phyloP scores from a whole-genome alignment of 2,888 invertebrate species.

The Leptogaster cylindrica region DNA sequence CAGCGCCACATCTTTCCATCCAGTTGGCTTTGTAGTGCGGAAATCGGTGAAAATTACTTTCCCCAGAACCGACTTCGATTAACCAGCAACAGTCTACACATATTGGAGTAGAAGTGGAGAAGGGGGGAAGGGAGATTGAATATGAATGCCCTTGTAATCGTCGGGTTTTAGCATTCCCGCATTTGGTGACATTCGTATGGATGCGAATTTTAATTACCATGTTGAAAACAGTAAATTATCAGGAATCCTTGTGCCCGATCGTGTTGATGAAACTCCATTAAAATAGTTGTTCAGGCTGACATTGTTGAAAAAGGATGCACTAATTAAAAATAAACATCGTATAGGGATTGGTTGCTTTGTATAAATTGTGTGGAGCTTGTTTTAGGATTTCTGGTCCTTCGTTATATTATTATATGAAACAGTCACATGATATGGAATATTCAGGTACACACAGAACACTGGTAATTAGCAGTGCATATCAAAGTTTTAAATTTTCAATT shows the following conservation, averaged over 20 bases:
- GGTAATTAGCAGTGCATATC: too few species aligned
- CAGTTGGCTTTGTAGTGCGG: background rate
- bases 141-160: background rate
- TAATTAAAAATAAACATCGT: constrained; percentile 24
- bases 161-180: background rate
- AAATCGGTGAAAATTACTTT: constrained; percentile 2
- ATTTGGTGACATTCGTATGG: background rate
- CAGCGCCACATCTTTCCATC: background rate
- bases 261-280: constrained; percentile 5
- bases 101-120: background rate
- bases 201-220: constrained; percentile 25
- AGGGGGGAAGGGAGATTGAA: background rate
- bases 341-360: too few species aligned
- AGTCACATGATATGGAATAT: too few species aligned
- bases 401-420: too few species aligned
- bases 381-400: too few species aligned
- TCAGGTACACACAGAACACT: too few species aligned
- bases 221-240: constrained; percentile 22
- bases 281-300: constrained; percentile 9
- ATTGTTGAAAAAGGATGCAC: background rate
- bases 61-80: background rate
- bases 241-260: background rate
- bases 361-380: too few species aligned
- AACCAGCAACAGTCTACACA: background rate
- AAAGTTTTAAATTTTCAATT: too few species aligned